phyloP scores from a whole-genome alignment of 2,113 vertebrate genomes.

The Lagenorhynchus albirostris region DNA sequence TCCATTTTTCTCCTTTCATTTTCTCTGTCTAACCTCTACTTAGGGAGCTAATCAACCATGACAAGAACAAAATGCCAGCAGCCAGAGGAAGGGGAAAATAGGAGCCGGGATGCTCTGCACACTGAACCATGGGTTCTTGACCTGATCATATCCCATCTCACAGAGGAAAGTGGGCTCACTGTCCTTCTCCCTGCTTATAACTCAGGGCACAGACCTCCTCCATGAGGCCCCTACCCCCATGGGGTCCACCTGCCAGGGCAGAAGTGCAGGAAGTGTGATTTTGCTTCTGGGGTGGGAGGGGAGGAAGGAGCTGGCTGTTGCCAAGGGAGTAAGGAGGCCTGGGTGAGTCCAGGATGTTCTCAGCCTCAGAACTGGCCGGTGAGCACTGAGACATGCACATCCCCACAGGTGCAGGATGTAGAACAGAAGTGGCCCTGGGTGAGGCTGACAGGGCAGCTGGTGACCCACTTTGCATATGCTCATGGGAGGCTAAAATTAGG shows the following conservation, averaged over 20 bases:
- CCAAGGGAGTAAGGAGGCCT: not conserved
- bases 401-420: not conserved
- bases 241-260: not conserved
- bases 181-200: not conserved
- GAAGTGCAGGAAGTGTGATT: not conserved
- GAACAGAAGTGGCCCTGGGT: not conserved
- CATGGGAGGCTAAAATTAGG: not conserved
- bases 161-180: rapidly evolving
- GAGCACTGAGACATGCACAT: not conserved
- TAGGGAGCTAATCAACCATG: not conserved
- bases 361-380: not conserved
- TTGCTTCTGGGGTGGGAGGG: not conserved
- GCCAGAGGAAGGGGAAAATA: not conserved
- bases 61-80: not conserved
- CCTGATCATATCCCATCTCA: not conserved
- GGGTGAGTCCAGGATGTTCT: not conserved
- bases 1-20: slow-evolving; percentile 35
- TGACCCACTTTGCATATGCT: not conserved
- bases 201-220: not conserved
- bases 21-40: slow-evolving; percentile 3
- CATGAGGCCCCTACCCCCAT: not conserved
- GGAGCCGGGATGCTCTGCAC: not conserved
- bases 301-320: not conserved
- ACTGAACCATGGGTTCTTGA: rapidly evolving
- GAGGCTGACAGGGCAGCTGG: not conserved